Evolutionary conservation across 2,888 invertebrate genomes (phyloP).

Genomic region (Ceriagrion tenellum): DNA sequence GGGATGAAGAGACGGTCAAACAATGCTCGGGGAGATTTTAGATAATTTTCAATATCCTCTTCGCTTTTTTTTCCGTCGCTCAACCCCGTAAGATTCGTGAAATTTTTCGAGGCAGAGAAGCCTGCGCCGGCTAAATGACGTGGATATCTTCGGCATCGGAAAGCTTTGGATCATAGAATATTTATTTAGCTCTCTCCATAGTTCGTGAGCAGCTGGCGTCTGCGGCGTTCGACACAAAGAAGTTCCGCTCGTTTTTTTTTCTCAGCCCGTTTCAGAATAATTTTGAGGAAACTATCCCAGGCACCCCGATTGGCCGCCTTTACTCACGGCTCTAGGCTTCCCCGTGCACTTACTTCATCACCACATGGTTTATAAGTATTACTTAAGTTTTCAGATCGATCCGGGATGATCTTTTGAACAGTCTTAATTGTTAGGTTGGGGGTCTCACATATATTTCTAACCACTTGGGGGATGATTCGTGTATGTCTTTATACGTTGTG

Average conservation of each 20-base stretch:
- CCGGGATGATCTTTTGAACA: too few relatives aligned
- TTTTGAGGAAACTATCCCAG: not conserved
- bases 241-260: not conserved
- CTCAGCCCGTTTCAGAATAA: not conserved
- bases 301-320: not conserved
- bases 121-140: not conserved
- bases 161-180: not conserved
- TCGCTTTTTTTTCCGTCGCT: not conserved
- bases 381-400: too few relatives aligned
- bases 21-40: not conserved
- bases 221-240: not conserved
- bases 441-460: too few relatives aligned
- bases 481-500: too few relatives aligned
- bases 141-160: not conserved
- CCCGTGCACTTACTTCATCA: too few relatives aligned
- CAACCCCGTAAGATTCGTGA: not conserved
- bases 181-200: not conserved
- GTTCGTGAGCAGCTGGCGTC: not conserved
- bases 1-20: not conserved
- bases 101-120: not conserved
- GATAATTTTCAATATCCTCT: conserved; percentile 32
- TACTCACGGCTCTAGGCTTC: too few relatives aligned
- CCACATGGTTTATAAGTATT: too few relatives aligned
- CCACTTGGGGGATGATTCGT: too few relatives aligned
- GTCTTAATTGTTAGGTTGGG: too few relatives aligned